Percentiles rank a stretch among this genome's conserved stretches.
phyloP scores from a whole-genome alignment of 2,888 invertebrate species.

The Lydus trimaculatus region DNA sequence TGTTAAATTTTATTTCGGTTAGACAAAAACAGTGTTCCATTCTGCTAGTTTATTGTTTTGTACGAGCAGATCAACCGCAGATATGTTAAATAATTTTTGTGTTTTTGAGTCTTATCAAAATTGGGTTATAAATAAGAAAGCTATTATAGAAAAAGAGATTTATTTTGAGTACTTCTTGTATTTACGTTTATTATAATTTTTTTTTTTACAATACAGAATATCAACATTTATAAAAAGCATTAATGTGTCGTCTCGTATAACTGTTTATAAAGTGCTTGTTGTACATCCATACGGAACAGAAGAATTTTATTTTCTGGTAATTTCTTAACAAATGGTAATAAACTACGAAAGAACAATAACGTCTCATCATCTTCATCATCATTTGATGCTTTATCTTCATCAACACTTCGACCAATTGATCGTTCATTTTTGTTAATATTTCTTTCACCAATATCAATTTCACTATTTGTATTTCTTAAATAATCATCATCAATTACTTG shows the following conservation, averaged over 20 bases:
- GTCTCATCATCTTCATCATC: slow-evolving; percentile 24
- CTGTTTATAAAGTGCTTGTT: slow-evolving; percentile 25
- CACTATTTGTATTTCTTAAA: background rate
- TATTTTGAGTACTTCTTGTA: background rate
- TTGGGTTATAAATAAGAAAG: slow-evolving; percentile 4
- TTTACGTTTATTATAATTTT: background rate
- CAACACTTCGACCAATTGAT: background rate
- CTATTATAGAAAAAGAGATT: background rate
- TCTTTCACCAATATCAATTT: background rate
- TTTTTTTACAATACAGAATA: background rate
- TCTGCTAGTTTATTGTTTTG: background rate
- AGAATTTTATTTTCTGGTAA: slow-evolving; percentile 23
- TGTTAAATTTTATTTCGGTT: background rate
- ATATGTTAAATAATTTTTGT: slow-evolving; percentile 1
- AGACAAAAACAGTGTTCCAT: background rate
- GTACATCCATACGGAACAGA: slow-evolving; percentile 29
- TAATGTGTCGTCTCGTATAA: slow-evolving; percentile 17
- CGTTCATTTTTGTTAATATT: background rate
- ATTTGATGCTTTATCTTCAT: slow-evolving; percentile 5
- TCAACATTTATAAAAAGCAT: background rate
- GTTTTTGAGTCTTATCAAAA: background rate
- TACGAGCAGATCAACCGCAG: background rate
- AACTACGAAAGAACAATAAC: slow-evolving; percentile 26
- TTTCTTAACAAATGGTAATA: slow-evolving; percentile 24
- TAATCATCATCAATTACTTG: slow-evolving; percentile 2